phyloP scores from a whole-genome alignment of 2,888 invertebrate genomes.

The Meandrusa payeni region DNA sequence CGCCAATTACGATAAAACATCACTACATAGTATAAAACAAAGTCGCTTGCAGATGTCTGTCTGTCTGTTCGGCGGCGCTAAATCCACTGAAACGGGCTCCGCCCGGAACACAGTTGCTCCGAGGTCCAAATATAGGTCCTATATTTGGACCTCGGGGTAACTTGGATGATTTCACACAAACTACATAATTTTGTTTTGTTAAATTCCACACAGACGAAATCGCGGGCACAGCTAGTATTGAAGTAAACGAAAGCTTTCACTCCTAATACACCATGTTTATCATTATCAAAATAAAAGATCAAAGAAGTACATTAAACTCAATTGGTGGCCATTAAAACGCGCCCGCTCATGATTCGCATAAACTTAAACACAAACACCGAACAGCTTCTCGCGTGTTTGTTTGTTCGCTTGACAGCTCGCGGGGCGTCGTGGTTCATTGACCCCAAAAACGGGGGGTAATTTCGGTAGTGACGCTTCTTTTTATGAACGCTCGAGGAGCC shows the following conservation, averaged over 20 bases:
- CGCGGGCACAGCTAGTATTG: no score
- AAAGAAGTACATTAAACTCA: constrained; percentile 11
- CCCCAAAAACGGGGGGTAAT: background rate
- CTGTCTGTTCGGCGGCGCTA: no score
- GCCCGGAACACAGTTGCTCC: no score
- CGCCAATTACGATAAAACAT: no score
- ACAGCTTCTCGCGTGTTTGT: constrained; percentile 9
- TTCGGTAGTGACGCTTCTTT: constrained; percentile 1
- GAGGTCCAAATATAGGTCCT: no score
- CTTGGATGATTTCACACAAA: no score
- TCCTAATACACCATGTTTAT: background rate
- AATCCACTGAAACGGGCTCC: no score
- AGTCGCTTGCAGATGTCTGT: no score
- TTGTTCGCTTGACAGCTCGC: constrained; percentile 13
- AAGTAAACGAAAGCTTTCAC: background rate
- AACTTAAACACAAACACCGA: constrained; percentile 16
- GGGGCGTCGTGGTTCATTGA: constrained; percentile 1
- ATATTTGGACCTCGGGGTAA: no score
- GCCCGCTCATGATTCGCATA: constrained; percentile 3
- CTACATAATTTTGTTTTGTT: no score
- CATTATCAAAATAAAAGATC: constrained; percentile 19
- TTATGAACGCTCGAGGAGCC: background rate
- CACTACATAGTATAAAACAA: no score
- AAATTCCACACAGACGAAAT: no score
- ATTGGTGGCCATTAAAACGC: constrained; percentile 7